A percentile compares a stretch with the other conserved stretches of the same genome.
phyloP scores from a whole-genome alignment of 2,888 invertebrate species.

The Eupeodes luniger region DNA sequence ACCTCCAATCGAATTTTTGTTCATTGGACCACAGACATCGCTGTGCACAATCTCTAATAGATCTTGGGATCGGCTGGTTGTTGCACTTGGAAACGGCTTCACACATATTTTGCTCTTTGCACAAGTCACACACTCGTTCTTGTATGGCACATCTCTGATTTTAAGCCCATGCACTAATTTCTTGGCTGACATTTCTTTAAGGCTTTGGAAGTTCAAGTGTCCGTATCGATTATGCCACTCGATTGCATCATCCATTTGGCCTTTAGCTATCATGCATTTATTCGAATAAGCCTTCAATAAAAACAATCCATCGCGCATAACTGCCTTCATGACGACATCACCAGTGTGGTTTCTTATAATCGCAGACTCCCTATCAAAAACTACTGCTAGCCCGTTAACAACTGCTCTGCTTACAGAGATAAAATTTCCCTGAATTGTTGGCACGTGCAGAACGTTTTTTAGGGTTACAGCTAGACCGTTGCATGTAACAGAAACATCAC shows the following conservation, averaged over 20 bases:
- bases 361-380: background rate
- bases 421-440: constrained; percentile 24
- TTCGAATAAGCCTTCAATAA: background rate
- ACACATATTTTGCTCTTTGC: constrained; percentile 58
- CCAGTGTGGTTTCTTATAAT: background rate
- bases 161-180: background rate
- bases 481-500: constrained; percentile 23
- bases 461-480: constrained; percentile 7
- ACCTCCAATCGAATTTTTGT: too few relatives aligned
- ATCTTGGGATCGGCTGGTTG: constrained; percentile 8
- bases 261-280: constrained; percentile 1
- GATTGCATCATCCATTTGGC: background rate
- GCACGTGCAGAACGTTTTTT: constrained; percentile 32
- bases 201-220: background rate
- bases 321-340: background rate
- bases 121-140: constrained; percentile 61
- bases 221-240: background rate
- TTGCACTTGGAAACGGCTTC: constrained; percentile 31
- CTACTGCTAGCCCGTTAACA: background rate
- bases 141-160: constrained; percentile 5
- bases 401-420: constrained; percentile 13
- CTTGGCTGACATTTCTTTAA: background rate
- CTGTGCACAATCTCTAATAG: constrained; percentile 43
- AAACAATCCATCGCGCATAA: background rate
- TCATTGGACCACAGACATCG: constrained; percentile 37